A percentile compares a stretch with the other conserved stretches of the same genome.
Evolutionary conservation across 2,888 invertebrate genomes (phyloP).

Genomic region (Troides helena): DNA sequence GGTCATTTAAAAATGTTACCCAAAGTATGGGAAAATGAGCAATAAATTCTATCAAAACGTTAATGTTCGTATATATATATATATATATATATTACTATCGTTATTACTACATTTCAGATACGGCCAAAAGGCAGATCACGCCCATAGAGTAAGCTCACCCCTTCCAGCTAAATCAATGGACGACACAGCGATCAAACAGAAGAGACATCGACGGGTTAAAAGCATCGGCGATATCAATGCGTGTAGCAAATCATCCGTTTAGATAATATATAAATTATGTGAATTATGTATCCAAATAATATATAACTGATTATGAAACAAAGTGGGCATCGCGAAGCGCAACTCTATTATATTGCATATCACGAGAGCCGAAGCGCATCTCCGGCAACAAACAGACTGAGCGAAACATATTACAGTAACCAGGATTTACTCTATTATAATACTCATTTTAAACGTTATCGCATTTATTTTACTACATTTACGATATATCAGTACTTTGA

Average conservation of each 20-base stretch:
- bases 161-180: conserved; percentile 71
- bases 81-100: not conserved
- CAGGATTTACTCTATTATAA: conserved; percentile 18
- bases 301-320: conserved; percentile 9
- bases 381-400: conserved; percentile 25
- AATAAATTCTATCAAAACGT: no score
- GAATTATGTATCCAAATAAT: conserved; percentile 24
- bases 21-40: no score
- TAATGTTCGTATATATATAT: not conserved
- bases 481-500: conserved; percentile 5
- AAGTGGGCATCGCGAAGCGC: conserved; percentile 6
- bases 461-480: conserved; percentile 6
- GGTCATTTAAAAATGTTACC: no score
- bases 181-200: conserved; percentile 70
- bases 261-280: conserved; percentile 33
- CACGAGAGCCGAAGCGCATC: conserved; percentile 17
- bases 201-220: conserved; percentile 84
- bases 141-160: conserved; percentile 74
- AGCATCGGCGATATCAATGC: conserved; percentile 88
- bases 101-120: conserved; percentile 51
- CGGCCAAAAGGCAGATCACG: conserved; percentile 67
- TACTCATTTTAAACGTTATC: conserved; percentile 14
- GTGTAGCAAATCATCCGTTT: conserved; percentile 69
- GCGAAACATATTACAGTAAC: conserved; percentile 22
- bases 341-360: conserved; percentile 24